Percentiles rank a stretch among this genome's conserved stretches.
Evolutionary conservation across 2,113 vertebrate species (phyloP).

Genomic region (Microcebus murinus): DNA sequence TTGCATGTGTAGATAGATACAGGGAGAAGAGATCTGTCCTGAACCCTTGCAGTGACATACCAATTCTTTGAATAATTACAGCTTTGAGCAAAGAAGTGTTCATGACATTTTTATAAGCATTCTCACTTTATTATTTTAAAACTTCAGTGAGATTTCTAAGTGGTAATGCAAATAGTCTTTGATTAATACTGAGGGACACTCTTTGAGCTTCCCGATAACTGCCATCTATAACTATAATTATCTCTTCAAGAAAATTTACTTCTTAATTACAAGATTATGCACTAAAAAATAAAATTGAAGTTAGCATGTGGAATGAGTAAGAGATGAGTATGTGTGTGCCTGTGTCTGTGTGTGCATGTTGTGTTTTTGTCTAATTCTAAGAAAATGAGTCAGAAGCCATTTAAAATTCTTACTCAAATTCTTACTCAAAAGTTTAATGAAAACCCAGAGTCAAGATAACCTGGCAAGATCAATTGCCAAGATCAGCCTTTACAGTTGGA

Average conservation of each 20-base stretch:
- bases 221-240: slow-evolving; percentile 68
- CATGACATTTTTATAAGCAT: slow-evolving; percentile 61
- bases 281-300: slow-evolving; percentile 51
- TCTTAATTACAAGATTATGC: slow-evolving; percentile 66
- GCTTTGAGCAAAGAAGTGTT: slow-evolving; percentile 46
- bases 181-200: slow-evolving; percentile 43
- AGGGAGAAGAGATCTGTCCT: background rate
- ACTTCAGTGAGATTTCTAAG: slow-evolving; percentile 63
- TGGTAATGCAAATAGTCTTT: slow-evolving; percentile 58
- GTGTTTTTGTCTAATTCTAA: slow-evolving; percentile 44
- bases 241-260: slow-evolving; percentile 62
- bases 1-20: background rate
- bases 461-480: background rate
- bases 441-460: slow-evolving; percentile 32
- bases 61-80: slow-evolving; percentile 40
- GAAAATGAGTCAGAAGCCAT: slow-evolving; percentile 49
- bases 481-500: background rate
- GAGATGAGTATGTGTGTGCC: background rate
- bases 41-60: background rate
- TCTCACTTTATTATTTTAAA: slow-evolving; percentile 72
- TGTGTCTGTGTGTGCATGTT: background rate
- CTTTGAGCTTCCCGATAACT: slow-evolving; percentile 57
- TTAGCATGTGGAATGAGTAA: slow-evolving; percentile 50
- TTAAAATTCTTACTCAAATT: slow-evolving; percentile 24
- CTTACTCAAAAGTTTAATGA: background rate